Base-by-base conservation (phyloP, 2,888 invertebrate genomes). In the Pristionchus entomophagus region DNA sequence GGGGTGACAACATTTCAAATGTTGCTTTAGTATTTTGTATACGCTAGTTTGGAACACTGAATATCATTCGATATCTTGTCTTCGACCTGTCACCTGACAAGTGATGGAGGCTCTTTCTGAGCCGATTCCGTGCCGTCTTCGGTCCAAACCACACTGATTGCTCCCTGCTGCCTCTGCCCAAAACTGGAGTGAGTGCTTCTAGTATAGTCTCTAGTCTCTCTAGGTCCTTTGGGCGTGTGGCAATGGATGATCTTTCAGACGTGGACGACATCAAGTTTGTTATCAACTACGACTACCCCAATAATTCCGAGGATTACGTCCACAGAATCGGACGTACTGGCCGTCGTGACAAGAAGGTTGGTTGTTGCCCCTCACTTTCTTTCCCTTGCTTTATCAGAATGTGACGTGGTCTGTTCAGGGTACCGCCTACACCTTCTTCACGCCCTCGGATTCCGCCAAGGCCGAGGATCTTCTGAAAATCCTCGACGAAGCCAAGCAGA, bases 181-280 rank as follows among this genome's bases (percentile, higher is more conserved):
- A n/a, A 32, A 69, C 6, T 35, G 29, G 69, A 69, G 69, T 69
- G 69, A 69, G 69, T 69, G 35, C 69, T 69, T 29, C 69, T 69
- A 69, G 69, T 69, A 35, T n/a, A n/a, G n/a, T n/a, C n/a, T n/a
- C n/a, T 59, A 6, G n/a, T 22, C 19, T 6, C 59, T 8, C 59
- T 8, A 45, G 45, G 8, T 45, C 45, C 14, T 45, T 45, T 45
- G 45, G 45, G 6, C 14, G 14, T 6, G 14, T 45, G 45, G 8
- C 8, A 45, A 45, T 45, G n/a, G 22, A 26, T 59, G 6, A 6
- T 59, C 80, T 93, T 94, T 93, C 95, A 98, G 98, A 99, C 96
- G 96, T 99, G 49, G 97, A 97, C 94, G 98, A 99, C 94, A 97
- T 99, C 85, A 97, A 98, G 94, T 97, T 96, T 95, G 98, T 99